Evolutionary conservation across 2,113 vertebrate genomes (phyloP), one percentile per base, ranked within the genome.

Genomic region (Tinamus guttatus): DNA sequence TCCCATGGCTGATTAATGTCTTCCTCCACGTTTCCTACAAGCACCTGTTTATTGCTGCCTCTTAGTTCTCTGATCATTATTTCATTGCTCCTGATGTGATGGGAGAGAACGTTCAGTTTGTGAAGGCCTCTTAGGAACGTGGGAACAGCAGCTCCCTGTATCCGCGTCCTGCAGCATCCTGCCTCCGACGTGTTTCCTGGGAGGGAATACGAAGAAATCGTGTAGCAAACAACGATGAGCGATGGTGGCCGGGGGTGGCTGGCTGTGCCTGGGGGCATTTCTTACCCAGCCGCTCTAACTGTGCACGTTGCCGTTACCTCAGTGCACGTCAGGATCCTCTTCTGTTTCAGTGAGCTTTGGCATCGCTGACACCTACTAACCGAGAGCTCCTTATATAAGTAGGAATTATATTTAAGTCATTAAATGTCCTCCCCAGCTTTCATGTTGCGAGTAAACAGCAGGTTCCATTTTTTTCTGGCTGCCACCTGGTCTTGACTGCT

Each of bases 311-410:
- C 77, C 24, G 11, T 34, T 54, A 41, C 24, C 7, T 24, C 68
- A 19, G 51, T 18, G 47, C 25, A 13, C 68, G 52, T 52, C 85
- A 76, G 51, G 49, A 89, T 69, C 27, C 43, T 69, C 84, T 68
- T 74, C 52, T 94, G 63, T n/a, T 84, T 34, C 69, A 49, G 54
- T 79, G 59, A 94, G 36, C 70, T 87, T 73, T 89, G 79, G 60
- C 47, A 79, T 87, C 51, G 9, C 84, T 83, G 75, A 77, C n/a
- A 45, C 51, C 60, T 85, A 70, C 40, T 20, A 81, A 81, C 79
- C 70, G 68, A 81, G 85, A 83, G 75, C 76, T 94, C 36, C 93
- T 93, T 90, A 51, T 34, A 38, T 81, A 95, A 92, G 49, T 45
- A 38, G 64, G 47, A 90, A 54, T 87, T 93, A 38, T 40, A 79